Conservation (phyloP, 2,113 vertebrate genomes). For the Crypturellus undulatus region DNA sequence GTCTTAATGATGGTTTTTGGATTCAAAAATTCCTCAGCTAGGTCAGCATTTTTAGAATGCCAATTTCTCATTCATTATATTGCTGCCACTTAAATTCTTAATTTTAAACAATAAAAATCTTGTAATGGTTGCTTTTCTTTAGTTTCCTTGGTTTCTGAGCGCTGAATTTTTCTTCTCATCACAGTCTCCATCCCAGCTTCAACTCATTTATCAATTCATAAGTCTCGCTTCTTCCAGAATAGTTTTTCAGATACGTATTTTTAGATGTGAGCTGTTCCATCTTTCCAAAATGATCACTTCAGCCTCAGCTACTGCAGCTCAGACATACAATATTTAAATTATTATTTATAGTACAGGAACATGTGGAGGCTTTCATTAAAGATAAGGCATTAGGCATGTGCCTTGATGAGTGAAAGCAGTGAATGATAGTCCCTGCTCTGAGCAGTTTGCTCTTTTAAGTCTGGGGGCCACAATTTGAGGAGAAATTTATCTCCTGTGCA, state of each 20-base stretch:
- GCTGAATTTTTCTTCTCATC: conserved; percentile 54
- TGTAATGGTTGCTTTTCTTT: conserved; percentile 20
- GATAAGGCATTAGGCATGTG: conserved; percentile 48
- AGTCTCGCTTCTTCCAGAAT: conserved; percentile 56
- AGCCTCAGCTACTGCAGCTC: conserved; percentile 67
- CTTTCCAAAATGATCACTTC: conserved; percentile 73
- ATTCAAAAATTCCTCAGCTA: conserved; percentile 56
- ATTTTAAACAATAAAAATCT: conserved; percentile 60
- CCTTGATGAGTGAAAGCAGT: conserved; percentile 43
- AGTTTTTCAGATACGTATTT: conserved; percentile 66
- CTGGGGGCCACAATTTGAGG: background rate
- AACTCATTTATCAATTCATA: conserved; percentile 66
- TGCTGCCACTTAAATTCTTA: conserved; percentile 23
- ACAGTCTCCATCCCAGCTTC: conserved; percentile 37
- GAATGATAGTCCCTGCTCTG: background rate
- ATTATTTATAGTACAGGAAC: conserved; percentile 73
- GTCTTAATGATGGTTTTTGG: conserved; percentile 43
- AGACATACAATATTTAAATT: conserved; percentile 75
- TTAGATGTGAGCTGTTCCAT: conserved; percentile 68
- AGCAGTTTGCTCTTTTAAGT: background rate
- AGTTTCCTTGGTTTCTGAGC: conserved; percentile 43
- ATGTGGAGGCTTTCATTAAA: conserved; percentile 60
- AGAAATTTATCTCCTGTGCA: background rate
- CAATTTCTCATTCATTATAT: conserved; percentile 21
- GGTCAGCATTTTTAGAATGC: conserved; percentile 66